Evolutionary conservation across 1,140 invertebrate genomes (phyloP).

Genomic region (Ostrea denselamellosa): DNA sequence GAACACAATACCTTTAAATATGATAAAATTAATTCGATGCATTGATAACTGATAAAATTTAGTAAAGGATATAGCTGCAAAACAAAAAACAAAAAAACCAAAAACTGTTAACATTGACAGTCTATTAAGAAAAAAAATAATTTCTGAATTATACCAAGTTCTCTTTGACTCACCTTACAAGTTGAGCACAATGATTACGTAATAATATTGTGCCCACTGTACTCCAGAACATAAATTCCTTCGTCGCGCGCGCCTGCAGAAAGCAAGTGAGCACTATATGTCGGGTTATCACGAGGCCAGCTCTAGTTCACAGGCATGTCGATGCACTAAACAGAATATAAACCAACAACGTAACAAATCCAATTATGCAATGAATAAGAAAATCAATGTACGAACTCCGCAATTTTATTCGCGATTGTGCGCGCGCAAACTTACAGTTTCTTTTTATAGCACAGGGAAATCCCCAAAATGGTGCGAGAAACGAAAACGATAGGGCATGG

Average conservation of each 20-base stretch:
- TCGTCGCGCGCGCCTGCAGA: background rate
- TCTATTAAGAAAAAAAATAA: background rate
- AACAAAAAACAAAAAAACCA: background rate
- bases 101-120: no score
- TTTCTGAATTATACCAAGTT: no score
- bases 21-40: no score
- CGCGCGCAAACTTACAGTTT: background rate
- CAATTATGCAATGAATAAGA: conserved; percentile 3
- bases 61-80: background rate
- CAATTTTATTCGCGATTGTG: background rate
- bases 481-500: conserved; percentile 43
- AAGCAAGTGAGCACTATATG: background rate
- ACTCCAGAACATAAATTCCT: no score
- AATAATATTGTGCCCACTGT: background rate
- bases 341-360: conserved; percentile 1
- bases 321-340: background rate
- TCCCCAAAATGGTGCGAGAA: conserved; percentile 40
- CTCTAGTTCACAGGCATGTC: background rate
- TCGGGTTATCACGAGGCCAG: background rate
- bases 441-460: background rate
- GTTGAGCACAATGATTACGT: background rate
- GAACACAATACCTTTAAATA: no score
- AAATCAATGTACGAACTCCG: background rate
- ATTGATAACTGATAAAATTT: no score
- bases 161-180: background rate